These are phyloP conservation scores for Danio tinwini DNA, from an alignment of 2,797 vertebrate species.

Conservation along the genomic window DNA sequence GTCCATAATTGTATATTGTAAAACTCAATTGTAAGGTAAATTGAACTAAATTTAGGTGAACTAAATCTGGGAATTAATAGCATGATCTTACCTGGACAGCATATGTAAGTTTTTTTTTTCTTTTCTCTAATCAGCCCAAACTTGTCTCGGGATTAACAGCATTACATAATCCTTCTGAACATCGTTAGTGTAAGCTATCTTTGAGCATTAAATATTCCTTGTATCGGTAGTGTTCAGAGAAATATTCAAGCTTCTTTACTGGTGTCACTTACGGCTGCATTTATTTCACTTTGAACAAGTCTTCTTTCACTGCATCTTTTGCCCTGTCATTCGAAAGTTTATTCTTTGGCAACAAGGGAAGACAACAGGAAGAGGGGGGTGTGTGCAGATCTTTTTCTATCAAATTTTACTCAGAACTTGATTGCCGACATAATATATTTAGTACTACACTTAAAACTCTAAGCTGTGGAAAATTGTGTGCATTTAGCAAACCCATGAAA, in stretches of 20 bases:
- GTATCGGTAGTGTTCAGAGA: neutral
- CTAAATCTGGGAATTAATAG: neutral
- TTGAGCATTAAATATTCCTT: neutral
- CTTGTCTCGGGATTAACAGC: neutral
- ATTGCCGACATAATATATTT: neutral
- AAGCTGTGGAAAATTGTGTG: neutral
- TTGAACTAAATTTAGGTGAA: too few species aligned
- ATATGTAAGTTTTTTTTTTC: neutral
- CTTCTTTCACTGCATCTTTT: neutral
- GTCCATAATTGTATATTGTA: neutral
- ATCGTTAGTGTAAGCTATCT: neutral
- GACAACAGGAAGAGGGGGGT: slow-evolving; percentile 3
- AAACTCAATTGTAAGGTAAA: neutral
- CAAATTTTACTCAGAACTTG: neutral
- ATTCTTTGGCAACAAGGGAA: neutral
- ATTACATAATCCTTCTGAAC: neutral
- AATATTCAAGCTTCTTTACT: neutral
- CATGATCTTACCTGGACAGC: neutral
- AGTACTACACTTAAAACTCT: too few species aligned
- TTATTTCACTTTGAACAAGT: neutral
- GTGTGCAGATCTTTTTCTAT: too few species aligned
- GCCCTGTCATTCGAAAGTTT: neutral
- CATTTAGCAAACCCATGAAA: neutral
- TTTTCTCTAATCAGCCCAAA: neutral
- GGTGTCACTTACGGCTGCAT: neutral